Conservation (phyloP, 2,113 vertebrate species). For the Actenoides hombroni region DNA sequence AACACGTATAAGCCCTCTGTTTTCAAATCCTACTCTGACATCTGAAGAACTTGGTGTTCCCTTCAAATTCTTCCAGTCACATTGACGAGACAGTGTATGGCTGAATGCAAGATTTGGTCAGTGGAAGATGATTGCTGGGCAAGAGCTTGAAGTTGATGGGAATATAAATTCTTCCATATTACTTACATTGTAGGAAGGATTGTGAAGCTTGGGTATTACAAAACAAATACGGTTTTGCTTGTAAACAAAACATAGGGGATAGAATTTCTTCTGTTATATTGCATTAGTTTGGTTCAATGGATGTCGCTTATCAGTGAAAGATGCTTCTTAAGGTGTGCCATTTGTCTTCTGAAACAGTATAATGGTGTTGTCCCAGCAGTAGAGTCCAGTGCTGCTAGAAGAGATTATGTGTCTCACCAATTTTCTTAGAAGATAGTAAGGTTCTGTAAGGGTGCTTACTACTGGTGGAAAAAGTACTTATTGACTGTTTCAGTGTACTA, state of each 20-base stretch:
- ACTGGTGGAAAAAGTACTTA: background rate
- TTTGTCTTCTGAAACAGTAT: background rate
- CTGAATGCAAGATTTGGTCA: background rate
- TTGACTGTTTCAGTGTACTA: background rate
- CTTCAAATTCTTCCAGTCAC: constrained; percentile 1
- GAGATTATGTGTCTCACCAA: background rate
- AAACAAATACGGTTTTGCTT: background rate
- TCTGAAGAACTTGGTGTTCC: background rate
- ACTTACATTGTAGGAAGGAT: background rate
- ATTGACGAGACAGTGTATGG: background rate
- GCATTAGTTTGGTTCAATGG: background rate
- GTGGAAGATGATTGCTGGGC: background rate
- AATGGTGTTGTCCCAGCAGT: background rate
- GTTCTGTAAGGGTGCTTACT: background rate
- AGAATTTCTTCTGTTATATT: background rate
- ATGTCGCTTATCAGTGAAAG: background rate
- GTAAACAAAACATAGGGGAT: background rate
- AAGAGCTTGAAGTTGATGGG: background rate
- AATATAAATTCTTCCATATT: background rate
- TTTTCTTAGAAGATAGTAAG: background rate
- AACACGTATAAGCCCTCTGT: background rate
- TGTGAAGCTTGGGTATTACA: background rate
- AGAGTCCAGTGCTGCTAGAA: background rate
- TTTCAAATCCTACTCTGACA: background rate
- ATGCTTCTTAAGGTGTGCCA: background rate